These are phyloP conservation scores for Hypselothyrea guttata DNA, from an alignment of 2,888 invertebrate genomes.

Conservation along the genomic window DNA sequence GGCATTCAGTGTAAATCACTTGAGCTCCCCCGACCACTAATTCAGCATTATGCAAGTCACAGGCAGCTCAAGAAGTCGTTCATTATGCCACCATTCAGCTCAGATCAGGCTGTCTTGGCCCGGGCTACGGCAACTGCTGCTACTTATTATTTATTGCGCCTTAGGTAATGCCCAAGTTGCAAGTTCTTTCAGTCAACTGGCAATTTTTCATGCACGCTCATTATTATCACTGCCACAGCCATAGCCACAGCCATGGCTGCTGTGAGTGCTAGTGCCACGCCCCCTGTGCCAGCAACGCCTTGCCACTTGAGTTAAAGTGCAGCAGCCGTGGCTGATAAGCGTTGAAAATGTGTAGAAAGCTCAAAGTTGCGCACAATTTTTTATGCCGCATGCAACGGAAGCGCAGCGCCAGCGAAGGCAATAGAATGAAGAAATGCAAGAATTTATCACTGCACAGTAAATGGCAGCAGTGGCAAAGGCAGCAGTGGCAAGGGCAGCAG, in stretches of 20 bases:
- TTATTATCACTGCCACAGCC: conserved; percentile 64
- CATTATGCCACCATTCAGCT: conserved; percentile 67
- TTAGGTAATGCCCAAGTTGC: conserved; percentile 69
- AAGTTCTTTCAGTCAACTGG: conserved; percentile 65
- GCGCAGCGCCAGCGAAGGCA: not conserved
- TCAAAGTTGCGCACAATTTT: conserved; percentile 75
- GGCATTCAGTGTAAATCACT: conserved; percentile 61
- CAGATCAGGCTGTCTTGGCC: conserved; percentile 28
- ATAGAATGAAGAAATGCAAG: conserved; percentile 37
- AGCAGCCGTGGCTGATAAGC: conserved; percentile 71
- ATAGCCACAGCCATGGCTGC: no score
- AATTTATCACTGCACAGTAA: conserved; percentile 65
- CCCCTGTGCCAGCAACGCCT: no score
- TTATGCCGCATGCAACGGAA: conserved; percentile 51
- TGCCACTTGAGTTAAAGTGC: conserved; percentile 60
- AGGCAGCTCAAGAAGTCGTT: conserved; percentile 61
- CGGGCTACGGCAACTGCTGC: conserved; percentile 20
- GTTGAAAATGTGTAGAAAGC: conserved; percentile 77
- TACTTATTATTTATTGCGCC: conserved; percentile 76
- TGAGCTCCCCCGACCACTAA: conserved; percentile 60
- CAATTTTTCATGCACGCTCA: conserved; percentile 78
- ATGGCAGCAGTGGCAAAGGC: conserved; percentile 9
- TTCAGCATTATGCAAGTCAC: conserved; percentile 75
- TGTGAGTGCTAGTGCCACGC: not conserved
- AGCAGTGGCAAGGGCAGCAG: not conserved